These are phyloP conservation scores for Lacanobia wlatinum DNA, from an alignment of 2,888 invertebrate species.

Conservation along the genomic window DNA sequence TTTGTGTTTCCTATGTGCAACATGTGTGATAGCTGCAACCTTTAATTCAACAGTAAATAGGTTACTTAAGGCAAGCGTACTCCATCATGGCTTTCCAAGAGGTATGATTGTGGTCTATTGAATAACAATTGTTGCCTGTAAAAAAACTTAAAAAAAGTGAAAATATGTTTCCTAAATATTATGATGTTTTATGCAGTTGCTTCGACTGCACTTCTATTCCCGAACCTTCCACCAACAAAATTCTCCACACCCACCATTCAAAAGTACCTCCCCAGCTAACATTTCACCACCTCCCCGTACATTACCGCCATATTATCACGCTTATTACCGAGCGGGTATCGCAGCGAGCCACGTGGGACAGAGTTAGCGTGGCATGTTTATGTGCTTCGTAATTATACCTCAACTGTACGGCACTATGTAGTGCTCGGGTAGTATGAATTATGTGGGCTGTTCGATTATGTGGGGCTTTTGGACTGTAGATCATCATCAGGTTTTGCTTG, in stretches of 20 bases:
- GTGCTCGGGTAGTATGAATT: slow-evolving; percentile 47
- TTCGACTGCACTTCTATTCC: neutral
- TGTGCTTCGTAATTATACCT: slow-evolving; percentile 62
- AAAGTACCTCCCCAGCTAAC: slow-evolving; percentile 32
- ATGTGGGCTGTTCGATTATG: slow-evolving; percentile 46
- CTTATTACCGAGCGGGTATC: slow-evolving; percentile 61
- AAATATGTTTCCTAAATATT: too few relatives aligned
- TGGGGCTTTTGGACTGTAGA: slow-evolving; percentile 11
- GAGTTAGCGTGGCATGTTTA: slow-evolving; percentile 63
- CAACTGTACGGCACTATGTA: slow-evolving; percentile 26
- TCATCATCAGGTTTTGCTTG: slow-evolving; percentile 23
- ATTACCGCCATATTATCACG: slow-evolving; percentile 56
- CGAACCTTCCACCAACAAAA: neutral
- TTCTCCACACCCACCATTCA: neutral
- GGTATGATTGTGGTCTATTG: too few relatives aligned
- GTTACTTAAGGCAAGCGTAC: too few relatives aligned
- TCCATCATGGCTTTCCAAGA: too few relatives aligned
- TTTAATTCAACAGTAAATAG: too few relatives aligned
- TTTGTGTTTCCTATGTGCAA: too few relatives aligned
- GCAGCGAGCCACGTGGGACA: slow-evolving; percentile 62
- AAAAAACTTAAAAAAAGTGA: too few relatives aligned
- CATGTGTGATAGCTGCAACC: too few relatives aligned
- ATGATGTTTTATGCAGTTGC: neutral
- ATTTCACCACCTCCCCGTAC: slow-evolving; percentile 49
- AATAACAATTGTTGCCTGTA: too few relatives aligned